Evolutionary conservation across 64 coral and sea anemone species (phyloP).

Genomic region (Astreopora myriophthalma): DNA sequence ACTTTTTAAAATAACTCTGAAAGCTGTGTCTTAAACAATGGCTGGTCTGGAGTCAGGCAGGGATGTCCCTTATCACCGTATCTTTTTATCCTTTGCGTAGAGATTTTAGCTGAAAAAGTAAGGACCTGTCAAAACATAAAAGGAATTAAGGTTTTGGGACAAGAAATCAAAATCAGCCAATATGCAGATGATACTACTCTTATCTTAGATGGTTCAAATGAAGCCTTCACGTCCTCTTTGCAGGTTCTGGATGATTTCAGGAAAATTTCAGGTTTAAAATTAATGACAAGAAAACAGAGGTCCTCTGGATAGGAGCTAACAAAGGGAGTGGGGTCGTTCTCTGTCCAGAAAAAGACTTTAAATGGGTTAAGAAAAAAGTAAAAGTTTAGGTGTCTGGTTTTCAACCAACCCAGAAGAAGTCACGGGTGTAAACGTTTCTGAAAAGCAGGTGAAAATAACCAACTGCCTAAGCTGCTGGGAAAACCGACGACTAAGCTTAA

Average conservation of each 20-base stretch:
- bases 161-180: constrained; percentile 64
- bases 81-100: constrained; percentile 38
- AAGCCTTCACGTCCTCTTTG: background rate
- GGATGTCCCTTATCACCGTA: constrained; percentile 52
- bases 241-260: too few species aligned
- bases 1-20: constrained; percentile 12
- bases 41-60: constrained; percentile 57
- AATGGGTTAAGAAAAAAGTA: constrained; percentile 26
- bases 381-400: constrained; percentile 9
- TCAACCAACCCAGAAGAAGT: constrained; percentile 3
- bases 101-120: constrained; percentile 38
- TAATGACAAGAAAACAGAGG: constrained; percentile 7
- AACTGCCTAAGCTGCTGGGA: background rate
- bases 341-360: constrained; percentile 38
- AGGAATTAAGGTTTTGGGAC: constrained; percentile 20
- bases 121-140: background rate
- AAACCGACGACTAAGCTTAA: background rate
- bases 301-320: constrained; percentile 29
- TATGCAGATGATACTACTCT: constrained; percentile 62
- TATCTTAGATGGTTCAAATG: constrained; percentile 4
- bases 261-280: background rate
- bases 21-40: constrained; percentile 57
- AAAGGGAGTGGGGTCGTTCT: constrained; percentile 5
- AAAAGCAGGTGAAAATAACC: constrained; percentile 45
- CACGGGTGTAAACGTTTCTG: background rate